Evolutionary conservation across 2,888 invertebrate species (phyloP), one percentile per base, ranked within the genome.

Genomic region (Folsomia candida): DNA sequence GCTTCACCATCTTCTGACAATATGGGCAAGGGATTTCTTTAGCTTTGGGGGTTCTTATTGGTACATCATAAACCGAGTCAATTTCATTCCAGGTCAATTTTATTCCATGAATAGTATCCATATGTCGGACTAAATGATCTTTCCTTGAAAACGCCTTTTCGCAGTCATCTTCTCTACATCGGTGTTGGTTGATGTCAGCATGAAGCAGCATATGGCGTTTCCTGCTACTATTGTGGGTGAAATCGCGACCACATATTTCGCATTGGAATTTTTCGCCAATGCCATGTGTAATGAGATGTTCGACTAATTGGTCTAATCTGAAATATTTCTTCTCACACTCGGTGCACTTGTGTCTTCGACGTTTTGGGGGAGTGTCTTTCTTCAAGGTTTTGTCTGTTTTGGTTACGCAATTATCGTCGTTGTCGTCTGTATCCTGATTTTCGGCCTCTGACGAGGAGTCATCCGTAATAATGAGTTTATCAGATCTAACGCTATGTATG

Each of bases 141-240:
- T 62, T 62, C 3, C 62, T 4, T 9, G 37, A 37, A 25, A 64
- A 64, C 28, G 11, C 47, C 63, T 64, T 64, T 9, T 64, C 25
- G 37, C 63, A 64, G 4, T 29, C 63, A 9, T 4, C 47, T 51
- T 51, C 24, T 11, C 4, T 64, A 51, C 63, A 64, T 51, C n/a
- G 6, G n/a, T 64, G 51, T 2, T 26, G 47, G 37, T 64, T 64
- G 2, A 24, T 22, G 2, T 29, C 22, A 18, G 22, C 9, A n/a
- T 64, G 63, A 47, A 64, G 63, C 22, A 24, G 20, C 63, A 64
- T 64, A 37, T 64, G 63, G 14, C 63, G 26, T 47, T 51, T 28
- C 24, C 37, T 64, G 22, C 37, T 37, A 3, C 47, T 6, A 4
- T 20, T 24, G 9, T 51, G 47, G 9, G 26, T 64, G 51, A 64